phyloP scores from a whole-genome alignment of 2,888 invertebrate genomes.

The Hyposoter dolosus region DNA sequence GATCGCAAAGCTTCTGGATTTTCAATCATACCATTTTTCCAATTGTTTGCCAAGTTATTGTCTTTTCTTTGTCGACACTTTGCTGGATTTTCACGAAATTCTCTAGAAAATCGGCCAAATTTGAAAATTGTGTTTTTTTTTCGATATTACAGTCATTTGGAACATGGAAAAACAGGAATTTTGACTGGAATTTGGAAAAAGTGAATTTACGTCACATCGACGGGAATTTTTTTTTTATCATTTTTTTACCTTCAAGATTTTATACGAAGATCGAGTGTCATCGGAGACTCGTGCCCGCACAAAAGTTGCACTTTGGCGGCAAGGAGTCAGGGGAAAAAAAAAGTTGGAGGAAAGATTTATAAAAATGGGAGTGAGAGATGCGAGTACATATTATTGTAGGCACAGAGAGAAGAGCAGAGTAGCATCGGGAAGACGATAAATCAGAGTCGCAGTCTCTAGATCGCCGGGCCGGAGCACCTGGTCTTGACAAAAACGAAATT shows the following conservation, averaged over 20 bases:
- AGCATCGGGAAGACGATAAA: slow-evolving; percentile 59
- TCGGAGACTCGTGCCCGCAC: slow-evolving; percentile 38
- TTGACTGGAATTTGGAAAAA: no score
- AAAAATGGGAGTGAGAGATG: slow-evolving; percentile 61
- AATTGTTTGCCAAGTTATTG: not conserved
- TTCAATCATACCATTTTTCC: not conserved
- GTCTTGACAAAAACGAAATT: slow-evolving; percentile 38
- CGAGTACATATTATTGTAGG: slow-evolving; percentile 5
- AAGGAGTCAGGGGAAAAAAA: not conserved
- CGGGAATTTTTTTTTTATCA: no score
- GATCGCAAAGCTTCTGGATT: not conserved
- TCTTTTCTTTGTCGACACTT: not conserved
- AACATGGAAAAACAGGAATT: no score
- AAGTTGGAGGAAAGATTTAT: not conserved
- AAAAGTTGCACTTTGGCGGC: not conserved
- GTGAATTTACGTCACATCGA: no score
- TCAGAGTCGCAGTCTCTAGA: slow-evolving; percentile 49
- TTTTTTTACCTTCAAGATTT: not conserved
- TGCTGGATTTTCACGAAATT: not conserved
- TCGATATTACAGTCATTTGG: no score
- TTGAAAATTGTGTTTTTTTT: no score
- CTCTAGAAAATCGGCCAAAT: no score
- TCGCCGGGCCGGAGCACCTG: slow-evolving; percentile 63
- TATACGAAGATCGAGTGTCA: slow-evolving; percentile 11
- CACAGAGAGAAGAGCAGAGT: slow-evolving; percentile 15